These are phyloP conservation scores for Bathynomus jamesi DNA, from an alignment of 1,140 invertebrate species.

Conservation along the genomic window DNA sequence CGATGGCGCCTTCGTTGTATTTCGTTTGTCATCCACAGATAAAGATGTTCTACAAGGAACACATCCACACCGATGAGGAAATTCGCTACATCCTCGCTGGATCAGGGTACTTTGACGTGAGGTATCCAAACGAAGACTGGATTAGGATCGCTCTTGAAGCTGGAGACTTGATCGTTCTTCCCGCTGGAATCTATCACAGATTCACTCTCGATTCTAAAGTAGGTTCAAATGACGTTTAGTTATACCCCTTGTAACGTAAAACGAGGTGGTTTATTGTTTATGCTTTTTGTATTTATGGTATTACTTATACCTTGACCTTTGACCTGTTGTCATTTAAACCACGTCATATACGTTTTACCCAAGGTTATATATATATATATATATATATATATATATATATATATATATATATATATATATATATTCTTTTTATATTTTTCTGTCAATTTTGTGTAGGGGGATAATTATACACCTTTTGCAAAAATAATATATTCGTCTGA, in stretches of 20 bases:
- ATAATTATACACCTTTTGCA: too few relatives aligned
- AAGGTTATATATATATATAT: too few relatives aligned
- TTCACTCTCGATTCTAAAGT: slow-evolving; percentile 86
- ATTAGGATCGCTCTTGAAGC: slow-evolving; percentile 75
- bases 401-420: neutral
- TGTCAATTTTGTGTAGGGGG: too few relatives aligned
- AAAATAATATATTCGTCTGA: too few relatives aligned
- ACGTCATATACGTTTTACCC: too few relatives aligned
- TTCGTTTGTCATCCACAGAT: slow-evolving; percentile 51
- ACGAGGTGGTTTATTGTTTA: neutral
- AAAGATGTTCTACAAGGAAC: slow-evolving; percentile 84
- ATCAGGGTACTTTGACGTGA: slow-evolving; percentile 92
- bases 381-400: neutral
- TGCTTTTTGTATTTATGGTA: neutral
- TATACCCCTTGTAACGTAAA: neutral
- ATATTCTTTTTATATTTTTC: too few relatives aligned
- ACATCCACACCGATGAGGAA: slow-evolving; percentile 96
- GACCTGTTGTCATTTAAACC: too few relatives aligned
- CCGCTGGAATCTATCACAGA: slow-evolving; percentile 93
- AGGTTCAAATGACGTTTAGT: slow-evolving; percentile 36
- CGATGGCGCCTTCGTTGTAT: too few relatives aligned
- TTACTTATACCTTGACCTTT: too few relatives aligned
- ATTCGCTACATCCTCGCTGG: slow-evolving; percentile 80
- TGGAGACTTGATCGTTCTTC: slow-evolving; percentile 87
- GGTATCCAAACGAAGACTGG: slow-evolving; percentile 82